Evolutionary conservation across 1,140 invertebrate genomes (phyloP), one percentile per base, ranked within the genome.

Genomic region (Copidosoma floridanum): DNA sequence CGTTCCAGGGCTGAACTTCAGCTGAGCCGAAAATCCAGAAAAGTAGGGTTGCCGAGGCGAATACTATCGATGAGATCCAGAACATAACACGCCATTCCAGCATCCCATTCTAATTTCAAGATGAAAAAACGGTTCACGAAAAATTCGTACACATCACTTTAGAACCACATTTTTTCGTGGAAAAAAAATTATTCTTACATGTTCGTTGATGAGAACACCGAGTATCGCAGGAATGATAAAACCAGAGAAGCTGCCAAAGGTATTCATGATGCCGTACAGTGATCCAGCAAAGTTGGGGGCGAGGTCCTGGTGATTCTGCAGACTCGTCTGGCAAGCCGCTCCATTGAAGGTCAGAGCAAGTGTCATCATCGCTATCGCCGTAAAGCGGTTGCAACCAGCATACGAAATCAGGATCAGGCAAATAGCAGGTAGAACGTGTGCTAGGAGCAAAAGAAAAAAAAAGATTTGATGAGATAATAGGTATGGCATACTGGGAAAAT

Each of bases 301-400:
- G 32, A 94, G 78, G 77, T 93, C 91, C 76, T 95, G 87, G 61
- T 92, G 89, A 72, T 94, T 94, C 68, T 90, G 87, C 68, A 91
- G 82, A 77, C 86, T 94, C 0, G 91, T 92, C 50, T 91, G 82
- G 20, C 90, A 91, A 0, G 89, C 88, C 38, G 92, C 91, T 0
- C 93, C 93, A 62, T 93, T 92, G 18, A 91, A 84, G 1, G 90
- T 87, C 65, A 94, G 82, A 0, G 91, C 90, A 38, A 89, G 68
- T 12, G 89, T 88, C 58, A 92, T 82, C 65, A 91, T 82, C 1
- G 82, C 66, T 1, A 91, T 83, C 7, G 88, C 86, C 21, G 84
- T 65, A 3, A 80, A 69, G 0, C 83, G 80, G 66, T 89, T 83
- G 57, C 88, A 89, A 7, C 87, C 88, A 14, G 83, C 84, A 44